These are phyloP conservation scores for Setipinna tenuifilis DNA, from an alignment of 2,797 vertebrate species.

Conservation along the genomic window DNA sequence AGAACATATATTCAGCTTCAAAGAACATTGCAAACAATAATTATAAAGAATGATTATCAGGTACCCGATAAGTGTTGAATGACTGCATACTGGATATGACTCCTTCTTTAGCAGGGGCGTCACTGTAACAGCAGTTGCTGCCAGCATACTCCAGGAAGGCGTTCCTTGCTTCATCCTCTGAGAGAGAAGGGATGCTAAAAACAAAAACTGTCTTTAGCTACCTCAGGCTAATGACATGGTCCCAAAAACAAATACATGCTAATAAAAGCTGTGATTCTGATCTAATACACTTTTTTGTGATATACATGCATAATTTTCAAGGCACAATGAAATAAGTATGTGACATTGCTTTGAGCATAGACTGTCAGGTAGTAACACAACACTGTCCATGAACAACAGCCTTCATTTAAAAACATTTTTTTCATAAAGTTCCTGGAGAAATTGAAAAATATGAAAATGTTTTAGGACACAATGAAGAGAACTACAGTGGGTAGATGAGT, in stretches of 20 bases:
- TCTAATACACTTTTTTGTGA: too few species aligned
- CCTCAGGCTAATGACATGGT: background rate
- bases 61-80: conserved; percentile 53
- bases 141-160: conserved; percentile 37
- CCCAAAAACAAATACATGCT: too few species aligned
- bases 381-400: too few species aligned
- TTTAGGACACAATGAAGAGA: background rate
- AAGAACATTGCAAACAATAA: too few species aligned
- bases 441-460: background rate
- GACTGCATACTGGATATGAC: conserved; percentile 44
- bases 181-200: conserved; percentile 40
- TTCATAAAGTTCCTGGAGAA: too few species aligned
- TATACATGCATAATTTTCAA: too few species aligned
- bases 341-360: too few species aligned
- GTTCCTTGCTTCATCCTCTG: conserved; percentile 37
- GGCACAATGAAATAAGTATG: too few species aligned
- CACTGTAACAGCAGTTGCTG: conserved; percentile 43
- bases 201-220: background rate
- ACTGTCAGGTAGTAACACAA: too few species aligned
- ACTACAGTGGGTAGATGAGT: background rate
- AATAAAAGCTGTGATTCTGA: too few species aligned
- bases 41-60: background rate
- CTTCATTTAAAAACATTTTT: too few species aligned
- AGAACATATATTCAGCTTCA: background rate
- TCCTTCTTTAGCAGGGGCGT: conserved; percentile 36